Evolutionary conservation across 53 echinoderm and acorn worm species (phyloP), one percentile per base, ranked within the genome.

Genomic region (Henricia sp.): DNA sequence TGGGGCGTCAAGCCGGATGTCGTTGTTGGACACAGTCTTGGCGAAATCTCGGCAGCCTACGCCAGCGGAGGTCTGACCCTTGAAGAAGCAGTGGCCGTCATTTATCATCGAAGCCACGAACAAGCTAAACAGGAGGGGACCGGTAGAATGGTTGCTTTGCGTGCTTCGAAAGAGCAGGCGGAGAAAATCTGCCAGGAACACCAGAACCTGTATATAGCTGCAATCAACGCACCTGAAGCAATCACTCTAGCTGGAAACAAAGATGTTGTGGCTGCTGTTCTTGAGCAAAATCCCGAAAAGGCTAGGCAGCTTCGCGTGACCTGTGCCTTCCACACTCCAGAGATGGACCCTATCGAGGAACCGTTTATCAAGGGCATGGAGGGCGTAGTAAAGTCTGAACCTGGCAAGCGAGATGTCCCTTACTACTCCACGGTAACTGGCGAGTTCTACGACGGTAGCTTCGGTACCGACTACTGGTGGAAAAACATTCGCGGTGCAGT

Each of bases 41-140:
- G 97, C 21, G 97, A 96, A 69, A 92, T 94, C 6, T 92, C 97
- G 14, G 97, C 97, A 62, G 97, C 97, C 14, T 96, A 96, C 56
- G 97, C 97, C 20, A 74, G 83, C 55, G 97, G 97, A 42, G 97
- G 94, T 36, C 72, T 96, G 92, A 90, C 92, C 26, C 82, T 96
- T 14, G 90, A 92, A 72, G 97, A 96, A 88, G 94, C 97, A 9
- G 84, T 96, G 40, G 84, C 84, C 46, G 92, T 90, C 64, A 94
- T 96, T 34, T 96, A 92, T 82, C 91, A 95, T 56, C 71, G 97
- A 66, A 96, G 97, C 80, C 76, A 86, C 10, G 88, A 94, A 33
- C 97, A 96, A 59, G 97, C 94, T 3, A 94, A 90, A 41, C 83
- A 94, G 67, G 85, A 88, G 51, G 97, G 97, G 19, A 94, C 94